Conservation (phyloP, 2,113 vertebrate genomes). For the Stictonetta naevosa region DNA sequence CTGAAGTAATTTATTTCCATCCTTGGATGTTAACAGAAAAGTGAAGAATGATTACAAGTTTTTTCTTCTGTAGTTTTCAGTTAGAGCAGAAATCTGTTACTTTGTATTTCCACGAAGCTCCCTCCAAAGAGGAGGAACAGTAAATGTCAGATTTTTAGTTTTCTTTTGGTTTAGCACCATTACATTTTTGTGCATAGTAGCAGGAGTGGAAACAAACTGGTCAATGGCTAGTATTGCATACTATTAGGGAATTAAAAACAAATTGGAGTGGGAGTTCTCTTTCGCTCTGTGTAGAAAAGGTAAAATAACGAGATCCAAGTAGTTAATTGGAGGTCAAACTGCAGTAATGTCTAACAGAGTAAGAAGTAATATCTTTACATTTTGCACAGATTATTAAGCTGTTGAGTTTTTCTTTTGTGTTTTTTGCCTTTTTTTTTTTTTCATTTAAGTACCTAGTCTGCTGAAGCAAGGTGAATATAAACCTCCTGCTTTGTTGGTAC, state of each 20-base stretch:
- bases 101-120: not conserved
- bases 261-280: not conserved
- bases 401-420: not conserved
- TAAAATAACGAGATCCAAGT: not conserved
- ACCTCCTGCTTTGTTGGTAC: not conserved
- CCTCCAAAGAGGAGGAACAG: not conserved
- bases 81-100: not conserved
- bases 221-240: not conserved
- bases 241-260: not conserved
- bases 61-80: not conserved
- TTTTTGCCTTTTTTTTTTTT: not conserved
- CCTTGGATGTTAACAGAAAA: not conserved
- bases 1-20: constrained; percentile 4
- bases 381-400: not conserved
- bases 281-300: not conserved
- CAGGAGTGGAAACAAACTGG: not conserved
- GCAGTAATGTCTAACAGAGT: not conserved
- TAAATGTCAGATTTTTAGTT: not conserved
- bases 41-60: constrained; percentile 3
- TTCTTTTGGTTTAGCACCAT: not conserved
- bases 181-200: not conserved
- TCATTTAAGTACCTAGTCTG: not conserved
- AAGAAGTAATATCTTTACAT: not conserved
- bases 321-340: not conserved
- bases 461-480: not conserved